Base-by-base conservation (phyloP, 2,888 invertebrate species). In the Cryptus armator region DNA sequence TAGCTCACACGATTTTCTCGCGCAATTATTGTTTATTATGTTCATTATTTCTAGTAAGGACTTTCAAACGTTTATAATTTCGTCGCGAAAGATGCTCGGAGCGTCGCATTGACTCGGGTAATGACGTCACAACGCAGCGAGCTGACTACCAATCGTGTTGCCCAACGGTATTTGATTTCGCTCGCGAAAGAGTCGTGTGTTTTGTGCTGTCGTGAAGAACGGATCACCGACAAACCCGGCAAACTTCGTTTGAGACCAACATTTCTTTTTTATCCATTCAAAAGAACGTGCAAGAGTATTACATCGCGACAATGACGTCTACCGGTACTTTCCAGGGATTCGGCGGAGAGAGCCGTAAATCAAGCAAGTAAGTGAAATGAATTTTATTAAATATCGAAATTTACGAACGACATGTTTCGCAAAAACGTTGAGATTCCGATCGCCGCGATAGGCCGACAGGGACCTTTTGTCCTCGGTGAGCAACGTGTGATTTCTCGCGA, bases 251-350 rank as follows among this genome's bases (percentile, higher is more conserved):
- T 37, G 37, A 37, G 37, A 37, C 37, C 37, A 37, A 37, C 37
- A 37, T 37, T 37, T 53, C 44, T 66, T 64, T 32, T 37, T 37
- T 29, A 62, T 10, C n/a, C 14, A 64, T 29, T 66, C 48, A 46
- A 59, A 44, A 59, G 44, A 29, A 16, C 12, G 24, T 19, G 9
- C 2, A 79, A 72, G n/a, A 37, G 29, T 48, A 46, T 44, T 56
- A 46, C 48, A 51, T 44, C 43, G 19, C 19, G 12, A 89, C 90
- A 90, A 96, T 96, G 96, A 96, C 96, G 91, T 96, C 96, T 71
- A 96, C 96, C 56, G 93, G 95, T 75, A 95, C 95, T 83, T 96
- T 95, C 90, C 94, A 95, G 86, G 96, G 96, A 83, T 90, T 96
- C 86, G 94, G 94, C 66, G 95, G 95, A 89, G 95, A 95, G 88